Evolutionary conservation across 2,797 vertebrate genomes (phyloP).

Genomic region (Ceyx erithaca): DNA sequence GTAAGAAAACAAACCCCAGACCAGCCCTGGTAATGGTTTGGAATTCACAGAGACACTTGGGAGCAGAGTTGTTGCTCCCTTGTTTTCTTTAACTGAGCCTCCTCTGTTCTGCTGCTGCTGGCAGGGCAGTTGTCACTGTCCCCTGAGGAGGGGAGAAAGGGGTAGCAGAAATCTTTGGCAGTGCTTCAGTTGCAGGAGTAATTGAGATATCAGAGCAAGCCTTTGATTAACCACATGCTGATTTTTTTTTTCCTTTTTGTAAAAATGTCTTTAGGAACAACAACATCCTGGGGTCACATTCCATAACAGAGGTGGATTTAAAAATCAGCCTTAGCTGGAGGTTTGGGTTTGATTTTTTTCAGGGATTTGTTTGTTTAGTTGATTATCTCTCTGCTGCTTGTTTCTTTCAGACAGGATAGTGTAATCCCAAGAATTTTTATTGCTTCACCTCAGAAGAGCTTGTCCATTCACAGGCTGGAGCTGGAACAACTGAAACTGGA

Average conservation of each 20-base stretch:
- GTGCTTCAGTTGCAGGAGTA: conserved; percentile 51
- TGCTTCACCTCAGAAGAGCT: conserved; percentile 16
- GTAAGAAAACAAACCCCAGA: conserved; percentile 28
- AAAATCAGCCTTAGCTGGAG: conserved; percentile 35
- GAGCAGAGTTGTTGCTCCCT: conserved; percentile 36
- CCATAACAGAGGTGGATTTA: conserved; percentile 39
- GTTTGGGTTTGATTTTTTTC: neutral
- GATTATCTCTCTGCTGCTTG: conserved; percentile 8
- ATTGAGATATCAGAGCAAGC: conserved; percentile 35
- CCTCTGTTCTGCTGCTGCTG: conserved; percentile 49
- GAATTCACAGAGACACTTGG: conserved; percentile 28
- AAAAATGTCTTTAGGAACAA: conserved; percentile 35
- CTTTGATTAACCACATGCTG: neutral
- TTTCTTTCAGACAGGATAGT: conserved; percentile 14
- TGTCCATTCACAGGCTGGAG: conserved; percentile 51
- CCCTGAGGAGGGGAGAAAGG: conserved; percentile 1
- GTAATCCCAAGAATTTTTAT: conserved; percentile 23
- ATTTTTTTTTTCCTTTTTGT: neutral
- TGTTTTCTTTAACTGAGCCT: conserved; percentile 60
- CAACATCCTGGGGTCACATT: neutral
- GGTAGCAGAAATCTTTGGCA: conserved; percentile 19
- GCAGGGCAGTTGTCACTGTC: conserved; percentile 51
- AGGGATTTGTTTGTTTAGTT: conserved; percentile 12
- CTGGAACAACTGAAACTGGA: conserved; percentile 54
- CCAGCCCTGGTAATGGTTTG: conserved; percentile 45